Evolutionary conservation across 1,140 invertebrate genomes (phyloP).

Genomic region (Stegodyphus mimosarum): DNA sequence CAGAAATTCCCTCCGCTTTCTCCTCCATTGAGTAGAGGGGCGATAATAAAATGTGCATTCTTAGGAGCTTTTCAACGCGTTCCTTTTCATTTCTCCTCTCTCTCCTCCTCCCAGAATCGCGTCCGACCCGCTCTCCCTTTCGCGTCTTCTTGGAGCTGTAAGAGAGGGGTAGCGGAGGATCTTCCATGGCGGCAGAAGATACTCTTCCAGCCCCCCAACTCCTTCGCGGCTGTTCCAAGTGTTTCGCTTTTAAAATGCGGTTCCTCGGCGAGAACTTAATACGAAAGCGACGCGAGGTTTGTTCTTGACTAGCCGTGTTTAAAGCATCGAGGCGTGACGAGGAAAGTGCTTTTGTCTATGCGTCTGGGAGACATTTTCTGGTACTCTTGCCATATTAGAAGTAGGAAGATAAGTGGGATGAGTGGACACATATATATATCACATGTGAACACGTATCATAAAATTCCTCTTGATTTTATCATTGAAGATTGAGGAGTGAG

Average conservation of each 20-base stretch:
- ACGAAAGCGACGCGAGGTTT: constrained; percentile 30
- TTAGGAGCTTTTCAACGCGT: constrained; percentile 52
- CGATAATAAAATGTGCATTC: constrained; percentile 61
- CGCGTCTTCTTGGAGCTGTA: neutral
- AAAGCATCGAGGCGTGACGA: constrained; percentile 40
- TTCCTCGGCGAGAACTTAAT: constrained; percentile 41
- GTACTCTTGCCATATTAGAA: no score
- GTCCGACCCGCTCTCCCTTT: neutral
- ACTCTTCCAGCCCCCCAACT: neutral
- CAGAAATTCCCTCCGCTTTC: constrained; percentile 57
- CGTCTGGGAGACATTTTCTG: constrained; percentile 39
- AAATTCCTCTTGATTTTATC: no score
- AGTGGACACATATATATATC: no score
- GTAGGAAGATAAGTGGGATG: no score
- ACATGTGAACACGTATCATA: no score
- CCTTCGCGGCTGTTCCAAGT: neutral
- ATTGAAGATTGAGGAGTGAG: no score
- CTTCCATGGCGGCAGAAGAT: neutral
- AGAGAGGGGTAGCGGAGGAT: neutral
- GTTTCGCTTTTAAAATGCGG: constrained; percentile 43
- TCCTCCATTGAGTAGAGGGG: constrained; percentile 57
- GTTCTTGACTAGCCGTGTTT: constrained; percentile 56
- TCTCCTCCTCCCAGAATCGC: constrained; percentile 9
- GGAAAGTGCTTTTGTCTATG: constrained; percentile 54
- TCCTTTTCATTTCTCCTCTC: constrained; percentile 57